Percentiles rank a stretch among this genome's conserved stretches.
These are phyloP conservation scores for Nibea albiflora DNA, from an alignment of 2,113 vertebrate species.

Conservation along the genomic window DNA sequence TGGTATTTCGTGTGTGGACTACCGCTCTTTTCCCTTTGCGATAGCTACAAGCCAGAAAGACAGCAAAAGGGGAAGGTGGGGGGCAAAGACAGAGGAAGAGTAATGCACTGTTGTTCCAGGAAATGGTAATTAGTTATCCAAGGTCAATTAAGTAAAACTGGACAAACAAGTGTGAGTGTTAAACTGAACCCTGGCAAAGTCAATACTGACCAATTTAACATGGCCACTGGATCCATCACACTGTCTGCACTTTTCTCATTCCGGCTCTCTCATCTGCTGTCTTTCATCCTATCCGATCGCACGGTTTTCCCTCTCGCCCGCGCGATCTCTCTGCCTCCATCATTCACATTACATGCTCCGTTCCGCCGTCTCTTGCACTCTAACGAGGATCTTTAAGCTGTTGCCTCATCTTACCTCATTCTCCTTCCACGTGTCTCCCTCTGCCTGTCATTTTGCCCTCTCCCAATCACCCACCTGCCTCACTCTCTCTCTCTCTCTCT, in stretches of 20 bases:
- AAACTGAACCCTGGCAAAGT: conserved; percentile 68
- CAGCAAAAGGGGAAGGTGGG: neutral
- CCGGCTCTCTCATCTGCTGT: conserved; percentile 20
- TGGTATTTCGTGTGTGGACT: neutral
- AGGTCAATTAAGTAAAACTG: conserved; percentile 84
- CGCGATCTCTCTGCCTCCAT: conserved; percentile 15
- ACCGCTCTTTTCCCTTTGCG: neutral
- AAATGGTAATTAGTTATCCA: conserved; percentile 80
- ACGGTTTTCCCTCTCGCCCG: conserved; percentile 13
- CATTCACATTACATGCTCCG: conserved; percentile 22
- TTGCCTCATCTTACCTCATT: conserved; percentile 67
- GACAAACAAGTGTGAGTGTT: conserved; percentile 83
- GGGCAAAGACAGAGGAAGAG: conserved; percentile 35
- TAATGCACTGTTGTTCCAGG: conserved; percentile 70
- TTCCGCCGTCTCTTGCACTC: conserved; percentile 22
- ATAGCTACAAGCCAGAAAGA: conserved; percentile 17
- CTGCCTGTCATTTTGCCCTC: conserved; percentile 51
- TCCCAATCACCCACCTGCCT: conserved; percentile 40
- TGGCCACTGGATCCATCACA: conserved; percentile 65
- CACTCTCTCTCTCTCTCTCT: conserved; percentile 5
- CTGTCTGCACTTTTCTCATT: conserved; percentile 49
- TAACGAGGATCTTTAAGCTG: conserved; percentile 56
- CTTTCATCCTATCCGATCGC: conserved; percentile 26
- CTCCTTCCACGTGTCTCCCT: conserved; percentile 48
- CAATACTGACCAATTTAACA: conserved; percentile 76